These are phyloP conservation scores for Istiophorus platypterus DNA, from an alignment of 2,113 vertebrate genomes.

Conservation along the genomic window DNA sequence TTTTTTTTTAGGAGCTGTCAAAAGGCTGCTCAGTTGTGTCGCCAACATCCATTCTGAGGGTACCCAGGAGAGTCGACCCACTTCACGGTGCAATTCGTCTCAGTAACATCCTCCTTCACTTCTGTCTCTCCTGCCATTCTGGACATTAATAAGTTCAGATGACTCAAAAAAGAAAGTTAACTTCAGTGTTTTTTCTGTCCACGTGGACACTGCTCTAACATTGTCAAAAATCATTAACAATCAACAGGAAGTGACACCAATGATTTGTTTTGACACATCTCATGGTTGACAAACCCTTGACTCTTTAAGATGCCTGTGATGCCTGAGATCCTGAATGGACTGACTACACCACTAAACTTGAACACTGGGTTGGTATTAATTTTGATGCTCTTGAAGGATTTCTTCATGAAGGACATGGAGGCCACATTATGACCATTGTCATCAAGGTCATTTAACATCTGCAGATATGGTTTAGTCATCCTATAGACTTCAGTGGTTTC, in stretches of 20 bases:
- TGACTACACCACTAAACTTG: not conserved
- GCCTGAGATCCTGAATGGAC: not conserved
- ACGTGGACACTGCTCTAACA: not conserved
- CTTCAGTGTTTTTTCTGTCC: constrained; percentile 10
- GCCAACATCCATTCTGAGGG: constrained; percentile 54
- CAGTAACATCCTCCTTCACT: constrained; percentile 56
- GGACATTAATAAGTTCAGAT: constrained; percentile 52
- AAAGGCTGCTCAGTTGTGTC: constrained; percentile 46
- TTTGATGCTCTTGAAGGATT: not conserved
- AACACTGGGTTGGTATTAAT: not conserved
- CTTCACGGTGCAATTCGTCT: constrained; percentile 64
- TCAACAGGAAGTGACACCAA: not conserved
- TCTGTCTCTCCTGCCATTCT: constrained; percentile 56
- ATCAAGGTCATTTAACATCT: no score
- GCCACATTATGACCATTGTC: no score
- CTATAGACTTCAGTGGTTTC: not conserved
- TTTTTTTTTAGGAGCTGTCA: constrained; percentile 46
- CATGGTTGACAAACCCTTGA: not conserved
- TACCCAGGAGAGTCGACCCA: constrained; percentile 70
- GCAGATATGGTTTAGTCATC: no score
- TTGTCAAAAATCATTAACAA: constrained; percentile 11
- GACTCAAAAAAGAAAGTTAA: constrained; percentile 55
- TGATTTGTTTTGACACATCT: not conserved
- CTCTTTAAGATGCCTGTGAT: not conserved
- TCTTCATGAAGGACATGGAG: no score